phyloP scores from a whole-genome alignment of 2,797 vertebrate genomes.

The Tragopan temminckii region DNA sequence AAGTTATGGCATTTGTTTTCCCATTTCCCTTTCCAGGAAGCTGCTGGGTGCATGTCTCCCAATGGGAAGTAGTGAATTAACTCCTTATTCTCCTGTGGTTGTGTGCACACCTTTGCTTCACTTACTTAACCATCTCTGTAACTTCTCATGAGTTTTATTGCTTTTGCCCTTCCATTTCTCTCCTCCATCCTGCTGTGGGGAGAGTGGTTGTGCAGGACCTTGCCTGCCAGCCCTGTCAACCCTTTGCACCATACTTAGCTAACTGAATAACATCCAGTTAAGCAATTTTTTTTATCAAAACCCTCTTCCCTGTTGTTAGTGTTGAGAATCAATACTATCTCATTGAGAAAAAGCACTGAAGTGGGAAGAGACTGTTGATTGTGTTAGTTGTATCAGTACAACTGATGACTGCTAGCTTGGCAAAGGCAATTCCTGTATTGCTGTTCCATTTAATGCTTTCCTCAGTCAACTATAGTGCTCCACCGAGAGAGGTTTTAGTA shows the following conservation, averaged over 20 bases:
- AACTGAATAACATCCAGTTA: neutral
- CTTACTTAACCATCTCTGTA: neutral
- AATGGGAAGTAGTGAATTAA: neutral
- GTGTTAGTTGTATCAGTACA: neutral
- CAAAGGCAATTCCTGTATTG: neutral
- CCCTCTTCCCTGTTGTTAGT: neutral
- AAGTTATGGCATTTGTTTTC: neutral
- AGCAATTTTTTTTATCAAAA: neutral
- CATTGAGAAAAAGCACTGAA: neutral
- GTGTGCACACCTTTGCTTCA: neutral
- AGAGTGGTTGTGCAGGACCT: neutral
- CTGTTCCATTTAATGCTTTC: neutral
- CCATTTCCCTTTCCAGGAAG: neutral
- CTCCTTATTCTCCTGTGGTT: neutral
- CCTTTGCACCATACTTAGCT: neutral
- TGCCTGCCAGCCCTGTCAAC: neutral
- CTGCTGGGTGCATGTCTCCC: neutral
- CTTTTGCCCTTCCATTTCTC: neutral
- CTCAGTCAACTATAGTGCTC: neutral
- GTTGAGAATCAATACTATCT: neutral
- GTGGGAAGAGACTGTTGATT: constrained; percentile 1
- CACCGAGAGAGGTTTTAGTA: neutral
- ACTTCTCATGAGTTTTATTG: neutral
- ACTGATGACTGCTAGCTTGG: neutral
- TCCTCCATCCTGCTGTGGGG: accelerated